Conservation (phyloP, 2,113 vertebrate genomes). For the Motacilla tschutschensis region DNA sequence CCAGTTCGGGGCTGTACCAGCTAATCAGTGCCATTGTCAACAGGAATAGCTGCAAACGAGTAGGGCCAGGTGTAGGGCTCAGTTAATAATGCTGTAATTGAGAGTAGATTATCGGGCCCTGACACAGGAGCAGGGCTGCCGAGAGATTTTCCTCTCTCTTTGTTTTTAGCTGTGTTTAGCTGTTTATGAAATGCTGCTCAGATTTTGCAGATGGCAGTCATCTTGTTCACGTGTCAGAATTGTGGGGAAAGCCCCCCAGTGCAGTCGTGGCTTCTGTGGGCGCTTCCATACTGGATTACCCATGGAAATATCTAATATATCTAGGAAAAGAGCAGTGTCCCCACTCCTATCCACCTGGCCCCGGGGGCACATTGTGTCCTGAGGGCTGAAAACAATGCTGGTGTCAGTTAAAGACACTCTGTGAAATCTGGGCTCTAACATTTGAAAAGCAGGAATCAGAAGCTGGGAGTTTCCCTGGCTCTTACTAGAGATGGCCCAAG, state of each 20-base stretch:
- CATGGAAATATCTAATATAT: not conserved
- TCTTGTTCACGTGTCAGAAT: not conserved
- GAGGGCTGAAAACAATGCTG: not conserved
- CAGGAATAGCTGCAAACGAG: slow-evolving; percentile 31
- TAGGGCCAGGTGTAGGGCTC: slow-evolving; percentile 13
- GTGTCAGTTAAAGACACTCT: not conserved
- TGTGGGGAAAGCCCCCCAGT: not conserved
- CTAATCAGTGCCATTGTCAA: slow-evolving; percentile 51
- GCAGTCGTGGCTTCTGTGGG: fast-evolving
- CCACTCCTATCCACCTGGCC: not conserved
- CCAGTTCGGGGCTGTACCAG: not conserved
- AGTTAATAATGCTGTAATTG: slow-evolving; percentile 31
- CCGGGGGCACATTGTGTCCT: not conserved
- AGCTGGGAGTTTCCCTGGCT: not conserved
- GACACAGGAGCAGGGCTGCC: not conserved
- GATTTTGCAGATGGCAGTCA: not conserved
- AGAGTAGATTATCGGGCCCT: not conserved
- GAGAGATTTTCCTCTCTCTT: not conserved
- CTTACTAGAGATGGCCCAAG: not conserved
- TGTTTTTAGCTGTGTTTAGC: not conserved
- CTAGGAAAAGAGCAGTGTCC: not conserved
- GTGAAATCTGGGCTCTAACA: not conserved
- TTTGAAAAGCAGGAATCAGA: not conserved
- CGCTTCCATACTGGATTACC: not conserved
- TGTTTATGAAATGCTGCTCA: not conserved